Evolutionary conservation across 2,888 invertebrate species (phyloP).

Genomic region (Hypsopygia costalis): DNA sequence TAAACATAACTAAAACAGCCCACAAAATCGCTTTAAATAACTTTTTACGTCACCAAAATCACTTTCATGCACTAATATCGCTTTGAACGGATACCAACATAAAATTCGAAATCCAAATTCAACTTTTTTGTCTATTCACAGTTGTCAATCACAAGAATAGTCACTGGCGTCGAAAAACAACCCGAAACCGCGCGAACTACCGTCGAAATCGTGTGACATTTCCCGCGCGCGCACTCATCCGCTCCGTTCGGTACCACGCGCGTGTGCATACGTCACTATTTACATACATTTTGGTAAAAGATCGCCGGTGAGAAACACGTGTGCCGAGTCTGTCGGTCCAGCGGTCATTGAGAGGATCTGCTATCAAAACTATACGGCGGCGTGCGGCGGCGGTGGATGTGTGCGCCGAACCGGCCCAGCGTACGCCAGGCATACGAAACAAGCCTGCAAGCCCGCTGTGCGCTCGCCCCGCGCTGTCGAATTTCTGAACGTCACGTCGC

Average conservation of each 20-base stretch:
- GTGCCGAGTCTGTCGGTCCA: constrained; percentile 82
- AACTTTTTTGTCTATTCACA: constrained; percentile 14
- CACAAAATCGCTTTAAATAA: too few relatives aligned
- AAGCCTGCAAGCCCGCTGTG: constrained; percentile 34
- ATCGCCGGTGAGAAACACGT: constrained; percentile 62
- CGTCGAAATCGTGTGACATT: constrained; percentile 44
- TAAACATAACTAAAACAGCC: too few relatives aligned
- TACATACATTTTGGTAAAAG: constrained; percentile 62
- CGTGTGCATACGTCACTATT: constrained; percentile 52
- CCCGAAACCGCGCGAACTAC: constrained; percentile 39
- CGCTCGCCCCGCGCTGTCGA: constrained; percentile 48
- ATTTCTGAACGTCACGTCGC: constrained; percentile 67
- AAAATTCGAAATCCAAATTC: constrained; percentile 11
- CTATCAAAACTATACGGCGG: constrained; percentile 66
- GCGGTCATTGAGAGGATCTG: constrained; percentile 83
- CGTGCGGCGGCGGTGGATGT: constrained; percentile 49
- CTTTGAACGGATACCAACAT: constrained; percentile 8
- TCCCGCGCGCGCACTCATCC: constrained; percentile 47
- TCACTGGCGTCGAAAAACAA: constrained; percentile 34
- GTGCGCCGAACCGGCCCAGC: constrained; percentile 70
- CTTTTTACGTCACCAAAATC: constrained; percentile 5
- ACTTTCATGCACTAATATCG: constrained; percentile 2
- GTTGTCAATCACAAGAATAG: constrained; percentile 14
- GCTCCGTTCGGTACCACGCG: constrained; percentile 47
- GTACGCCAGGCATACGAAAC: constrained; percentile 72